Conservation (phyloP, 2,888 invertebrate species). For the Troilus luridus region DNA sequence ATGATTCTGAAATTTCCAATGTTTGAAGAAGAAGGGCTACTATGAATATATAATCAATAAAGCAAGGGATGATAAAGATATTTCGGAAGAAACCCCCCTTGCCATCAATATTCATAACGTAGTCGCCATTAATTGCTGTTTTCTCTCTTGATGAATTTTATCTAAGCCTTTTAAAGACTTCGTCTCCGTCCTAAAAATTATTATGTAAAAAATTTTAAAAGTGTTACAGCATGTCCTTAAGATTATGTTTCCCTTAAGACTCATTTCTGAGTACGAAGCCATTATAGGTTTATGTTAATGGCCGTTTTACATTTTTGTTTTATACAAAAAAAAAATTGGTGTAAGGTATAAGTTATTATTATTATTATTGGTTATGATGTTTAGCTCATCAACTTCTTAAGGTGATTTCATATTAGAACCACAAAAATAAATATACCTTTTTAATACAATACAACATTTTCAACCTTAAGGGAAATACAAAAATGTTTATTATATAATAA, state of each 20-base stretch:
- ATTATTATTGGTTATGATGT: no score
- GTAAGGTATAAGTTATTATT: no score
- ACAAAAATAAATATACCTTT: no score
- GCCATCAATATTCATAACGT: constrained; percentile 45
- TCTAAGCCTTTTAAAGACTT: constrained; percentile 10
- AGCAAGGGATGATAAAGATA: background rate
- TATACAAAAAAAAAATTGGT: no score
- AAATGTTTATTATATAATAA: no score
- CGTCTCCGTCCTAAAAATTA: background rate
- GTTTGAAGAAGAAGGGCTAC: background rate
- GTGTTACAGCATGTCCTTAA: background rate
- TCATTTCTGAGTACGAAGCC: background rate
- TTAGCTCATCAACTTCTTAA: no score
- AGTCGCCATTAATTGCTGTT: constrained; percentile 10
- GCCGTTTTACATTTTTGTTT: no score
- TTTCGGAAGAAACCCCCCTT: background rate
- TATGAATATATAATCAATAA: constrained; percentile 10
- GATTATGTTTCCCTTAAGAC: background rate
- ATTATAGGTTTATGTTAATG: background rate
- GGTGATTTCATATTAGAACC: no score
- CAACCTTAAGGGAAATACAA: no score
- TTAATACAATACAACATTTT: no score
- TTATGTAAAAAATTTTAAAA: background rate
- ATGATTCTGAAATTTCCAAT: background rate
- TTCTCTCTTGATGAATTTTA: constrained; percentile 39